Evolutionary conservation across 2,113 vertebrate species (phyloP).

Genomic region (Agapornis roseicollis): DNA sequence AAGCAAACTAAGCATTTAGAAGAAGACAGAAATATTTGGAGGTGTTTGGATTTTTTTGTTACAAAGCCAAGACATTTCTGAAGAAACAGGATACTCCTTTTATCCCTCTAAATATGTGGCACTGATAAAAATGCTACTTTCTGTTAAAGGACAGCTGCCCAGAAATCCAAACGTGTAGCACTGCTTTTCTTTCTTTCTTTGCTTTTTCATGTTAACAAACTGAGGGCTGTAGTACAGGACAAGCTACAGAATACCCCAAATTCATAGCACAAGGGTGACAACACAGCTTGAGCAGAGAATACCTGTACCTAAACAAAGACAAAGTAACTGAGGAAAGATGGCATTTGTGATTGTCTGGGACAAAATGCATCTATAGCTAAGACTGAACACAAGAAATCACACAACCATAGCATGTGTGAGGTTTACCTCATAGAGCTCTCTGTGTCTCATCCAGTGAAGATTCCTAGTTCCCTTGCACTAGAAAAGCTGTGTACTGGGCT

Average conservation of each 20-base stretch:
- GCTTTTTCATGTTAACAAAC: not conserved
- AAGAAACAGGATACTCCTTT: not conserved
- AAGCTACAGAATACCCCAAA: not conserved
- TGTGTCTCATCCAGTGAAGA: not conserved
- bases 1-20: not conserved
- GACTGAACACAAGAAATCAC: not conserved
- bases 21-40: not conserved
- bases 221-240: not conserved
- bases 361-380: not conserved
- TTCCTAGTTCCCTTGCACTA: not conserved
- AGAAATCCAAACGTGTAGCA: not conserved
- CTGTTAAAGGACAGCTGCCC: not conserved
- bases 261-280: not conserved
- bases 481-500: not conserved
- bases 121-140: not conserved
- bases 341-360: not conserved
- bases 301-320: not conserved
- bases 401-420: not conserved
- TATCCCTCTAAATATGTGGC: not conserved
- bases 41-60: not conserved
- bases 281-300: not conserved
- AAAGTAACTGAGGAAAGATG: not conserved
- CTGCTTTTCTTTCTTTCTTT: not conserved
- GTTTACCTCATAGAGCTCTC: not conserved
- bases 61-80: not conserved